These are phyloP conservation scores for Melanotaenia maccullochi DNA, from an alignment of 2,797 vertebrate genomes.

Conservation along the genomic window DNA sequence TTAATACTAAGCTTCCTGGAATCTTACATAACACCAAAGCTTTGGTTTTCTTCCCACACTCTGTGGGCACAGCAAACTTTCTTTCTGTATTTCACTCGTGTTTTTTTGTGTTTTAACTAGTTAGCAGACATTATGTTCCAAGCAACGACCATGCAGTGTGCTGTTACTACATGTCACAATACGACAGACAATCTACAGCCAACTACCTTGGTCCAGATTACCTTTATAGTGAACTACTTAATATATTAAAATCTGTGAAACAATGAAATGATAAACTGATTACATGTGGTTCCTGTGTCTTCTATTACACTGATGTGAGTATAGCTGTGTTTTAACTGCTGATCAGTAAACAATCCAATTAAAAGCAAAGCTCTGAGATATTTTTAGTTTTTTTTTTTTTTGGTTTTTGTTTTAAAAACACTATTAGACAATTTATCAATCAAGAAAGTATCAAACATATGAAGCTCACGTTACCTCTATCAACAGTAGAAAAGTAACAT, in stretches of 20 bases:
- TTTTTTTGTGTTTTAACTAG: neutral
- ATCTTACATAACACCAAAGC: conserved; percentile 65
- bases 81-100: conserved; percentile 1
- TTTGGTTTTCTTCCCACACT: conserved; percentile 65
- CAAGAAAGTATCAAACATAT: neutral
- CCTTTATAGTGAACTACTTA: too few relatives aligned
- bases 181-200: neutral
- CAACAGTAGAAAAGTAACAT: neutral
- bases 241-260: too few relatives aligned
- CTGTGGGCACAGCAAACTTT: conserved; percentile 59
- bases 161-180: neutral
- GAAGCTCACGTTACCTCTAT: neutral
- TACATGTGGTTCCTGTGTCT: neutral
- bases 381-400: neutral
- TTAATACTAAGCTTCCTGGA: conserved; percentile 59
- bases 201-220: neutral
- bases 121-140: neutral
- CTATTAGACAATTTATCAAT: neutral
- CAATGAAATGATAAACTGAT: too few relatives aligned
- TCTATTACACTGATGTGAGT: neutral
- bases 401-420: neutral
- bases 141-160: neutral
- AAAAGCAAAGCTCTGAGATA: neutral
- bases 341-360: too few relatives aligned
- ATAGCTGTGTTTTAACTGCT: too few relatives aligned